Evolutionary conservation across 2,888 invertebrate species (phyloP), one percentile per base, ranked within the genome.

Genomic region (Isotomurus palustris): DNA sequence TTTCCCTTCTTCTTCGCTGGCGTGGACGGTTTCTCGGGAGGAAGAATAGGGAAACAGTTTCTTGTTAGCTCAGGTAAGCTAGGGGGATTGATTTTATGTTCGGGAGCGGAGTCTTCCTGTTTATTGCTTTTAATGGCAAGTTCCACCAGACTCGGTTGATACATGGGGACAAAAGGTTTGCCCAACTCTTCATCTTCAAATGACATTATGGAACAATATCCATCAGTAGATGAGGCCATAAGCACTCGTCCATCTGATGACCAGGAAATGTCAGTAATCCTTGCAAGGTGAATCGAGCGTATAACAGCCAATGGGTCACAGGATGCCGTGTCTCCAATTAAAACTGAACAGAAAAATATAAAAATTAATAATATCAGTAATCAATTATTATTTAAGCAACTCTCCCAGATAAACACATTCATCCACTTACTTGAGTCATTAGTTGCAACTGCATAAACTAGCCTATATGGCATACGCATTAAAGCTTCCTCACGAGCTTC

Each of bases 361-460:
- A n/a, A 32, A 32, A 32, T 32, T 10, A 32, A 10, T 8, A 32
- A 32, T 10, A 32, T 32, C 14, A 32, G 14, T 8, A 32, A 32
- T 32, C 32, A 32, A 32, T 32, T 8, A 10, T 32, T 32, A 32
- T 32, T 32, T 32, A 32, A 32, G n/a, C n/a, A n/a, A n/a, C n/a
- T n/a, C n/a, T n/a, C n/a, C n/a, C n/a, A n/a, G n/a, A n/a, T n/a
- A 32, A 32, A 32, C 8, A 32, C 8, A 14, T 10, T 8, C 14
- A 14, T 14, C 14, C 14, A 44, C 40, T 54, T 47, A 66, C 66
- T 40, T 5, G 64, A 85, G 71, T 87, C 86, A 69, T 87, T 85
- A 1, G 95, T 92, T 21, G 89, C 93, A 14, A 96, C 86, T 1
- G 96, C 96, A 74, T 94, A 89, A 56, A 99, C 78, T 78, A 91